Evolutionary conservation across 2,113 vertebrate species (phyloP).

Genomic region (Nothoprocta pentlandii): DNA sequence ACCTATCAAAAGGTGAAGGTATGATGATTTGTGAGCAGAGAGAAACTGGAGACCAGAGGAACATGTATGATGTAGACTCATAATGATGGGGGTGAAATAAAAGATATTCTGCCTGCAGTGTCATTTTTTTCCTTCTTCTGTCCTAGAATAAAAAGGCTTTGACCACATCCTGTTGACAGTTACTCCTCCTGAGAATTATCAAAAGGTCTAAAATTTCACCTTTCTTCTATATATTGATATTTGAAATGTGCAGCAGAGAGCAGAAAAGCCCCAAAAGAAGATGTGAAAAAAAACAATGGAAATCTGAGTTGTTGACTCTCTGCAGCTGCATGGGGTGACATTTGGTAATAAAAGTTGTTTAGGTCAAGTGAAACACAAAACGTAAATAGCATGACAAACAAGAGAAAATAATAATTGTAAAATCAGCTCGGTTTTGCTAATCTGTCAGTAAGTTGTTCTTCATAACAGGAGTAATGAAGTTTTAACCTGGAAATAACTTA

Average conservation of each 20-base stretch:
- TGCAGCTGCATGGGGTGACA: background rate
- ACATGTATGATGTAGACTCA: background rate
- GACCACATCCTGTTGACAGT: background rate
- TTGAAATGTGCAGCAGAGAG: conserved; percentile 6
- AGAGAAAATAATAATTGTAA: conserved; percentile 56
- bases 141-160: background rate
- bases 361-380: background rate
- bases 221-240: conserved; percentile 7
- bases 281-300: background rate
- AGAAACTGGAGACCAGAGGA: background rate
- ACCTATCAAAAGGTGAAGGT: background rate
- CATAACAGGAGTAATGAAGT: conserved; percentile 10
- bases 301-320: conserved; percentile 9
- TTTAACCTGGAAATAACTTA: conserved; percentile 50
- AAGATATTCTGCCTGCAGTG: background rate
- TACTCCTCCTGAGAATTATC: background rate
- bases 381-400: background rate
- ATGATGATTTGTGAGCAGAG: background rate
- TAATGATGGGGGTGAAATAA: background rate
- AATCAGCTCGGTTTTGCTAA: conserved; percentile 44
- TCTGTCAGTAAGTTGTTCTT: conserved; percentile 18
- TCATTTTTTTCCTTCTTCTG: background rate
- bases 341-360: conserved; percentile 45
- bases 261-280: conserved; percentile 26
- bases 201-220: conserved; percentile 25